These are phyloP conservation scores for Forbesichthys papilliferus DNA, from an alignment of 2,113 vertebrate species.

Conservation along the genomic window DNA sequence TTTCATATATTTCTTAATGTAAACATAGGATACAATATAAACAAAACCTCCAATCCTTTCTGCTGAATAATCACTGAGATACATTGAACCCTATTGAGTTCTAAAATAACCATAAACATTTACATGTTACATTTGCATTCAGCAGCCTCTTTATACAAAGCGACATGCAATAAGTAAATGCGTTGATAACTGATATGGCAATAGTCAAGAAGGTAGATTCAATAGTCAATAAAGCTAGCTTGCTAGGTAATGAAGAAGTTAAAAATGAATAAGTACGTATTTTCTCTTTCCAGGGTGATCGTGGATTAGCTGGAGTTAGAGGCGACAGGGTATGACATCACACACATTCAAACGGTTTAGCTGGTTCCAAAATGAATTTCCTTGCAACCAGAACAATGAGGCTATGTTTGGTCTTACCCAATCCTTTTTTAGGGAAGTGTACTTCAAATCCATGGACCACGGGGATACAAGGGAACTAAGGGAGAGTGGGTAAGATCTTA, in stretches of 20 bases:
- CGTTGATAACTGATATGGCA: too few relatives aligned
- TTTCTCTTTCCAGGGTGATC: slow-evolving; percentile 78
- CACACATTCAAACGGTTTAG: neutral
- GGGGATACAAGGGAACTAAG: slow-evolving; percentile 86
- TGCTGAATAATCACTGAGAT: too few relatives aligned
- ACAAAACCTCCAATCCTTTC: too few relatives aligned
- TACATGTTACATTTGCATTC: too few relatives aligned
- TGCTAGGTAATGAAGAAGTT: neutral
- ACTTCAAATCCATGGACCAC: slow-evolving; percentile 77
- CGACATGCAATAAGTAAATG: too few relatives aligned
- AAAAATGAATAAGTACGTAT: neutral
- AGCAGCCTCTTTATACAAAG: too few relatives aligned
- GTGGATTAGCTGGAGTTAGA: slow-evolving; percentile 77
- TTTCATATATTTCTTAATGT: too few relatives aligned
- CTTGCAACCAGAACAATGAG: neutral
- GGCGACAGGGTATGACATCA: slow-evolving; percentile 82
- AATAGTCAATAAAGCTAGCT: neutral
- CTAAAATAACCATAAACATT: too few relatives aligned
- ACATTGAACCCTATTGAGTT: too few relatives aligned
- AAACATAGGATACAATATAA: too few relatives aligned
- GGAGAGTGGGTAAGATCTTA: slow-evolving; percentile 77
- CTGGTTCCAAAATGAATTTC: neutral
- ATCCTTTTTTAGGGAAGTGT: slow-evolving; percentile 77
- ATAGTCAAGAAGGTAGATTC: neutral
- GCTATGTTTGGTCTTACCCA: neutral